Evolutionary conservation across 2,888 invertebrate genomes (phyloP), one percentile per base, ranked within the genome.

Genomic region (Microctonus brassicae): DNA sequence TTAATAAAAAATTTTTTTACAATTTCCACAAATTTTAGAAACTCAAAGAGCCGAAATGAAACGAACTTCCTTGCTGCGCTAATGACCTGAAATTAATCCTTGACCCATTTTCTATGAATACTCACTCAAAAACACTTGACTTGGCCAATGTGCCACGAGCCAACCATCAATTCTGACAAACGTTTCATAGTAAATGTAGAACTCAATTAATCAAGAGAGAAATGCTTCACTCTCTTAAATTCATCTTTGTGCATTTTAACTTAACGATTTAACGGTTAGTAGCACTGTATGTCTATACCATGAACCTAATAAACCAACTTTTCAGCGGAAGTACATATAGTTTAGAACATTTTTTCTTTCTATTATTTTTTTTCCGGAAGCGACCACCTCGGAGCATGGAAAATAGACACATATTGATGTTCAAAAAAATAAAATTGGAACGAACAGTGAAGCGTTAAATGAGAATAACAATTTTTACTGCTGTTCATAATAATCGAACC

Each of bases 91-190:
- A 39, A 47, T 24, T 13, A 2, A 64, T 34, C 53, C 64, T 53
- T 53, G 53, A 55, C 53, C 53, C 22, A 64, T 53, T 64, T 64
- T 52, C n/a, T 39, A 9, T 53, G 34, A 64, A 53, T 63, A 9
- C 20, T 26, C 34, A 34, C 22, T 39, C 22, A 10, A 63, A 63
- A 47, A 29, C 13, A 29, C 47, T 53, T 53, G n/a, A 11, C 29
- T 55, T 26, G 13, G 55, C 6, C 13, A n/a, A n/a, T 24, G 26
- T 10, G n/a, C 13, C 1, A 11, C 24, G 3, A 7, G 29, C 10
- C 26, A 11, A 55, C 5, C 55, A 26, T 5, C 11, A 11, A 13
- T 55, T n/a, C 13, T 22, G 10, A 9, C 1, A 53, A 53, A 53
- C 22, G 7, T 22, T 9, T 4, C n/a, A 47, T 1, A n/a, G 2